Evolutionary conservation across 2,888 invertebrate genomes (phyloP).

Genomic region (Platycheirus albimanus): DNA sequence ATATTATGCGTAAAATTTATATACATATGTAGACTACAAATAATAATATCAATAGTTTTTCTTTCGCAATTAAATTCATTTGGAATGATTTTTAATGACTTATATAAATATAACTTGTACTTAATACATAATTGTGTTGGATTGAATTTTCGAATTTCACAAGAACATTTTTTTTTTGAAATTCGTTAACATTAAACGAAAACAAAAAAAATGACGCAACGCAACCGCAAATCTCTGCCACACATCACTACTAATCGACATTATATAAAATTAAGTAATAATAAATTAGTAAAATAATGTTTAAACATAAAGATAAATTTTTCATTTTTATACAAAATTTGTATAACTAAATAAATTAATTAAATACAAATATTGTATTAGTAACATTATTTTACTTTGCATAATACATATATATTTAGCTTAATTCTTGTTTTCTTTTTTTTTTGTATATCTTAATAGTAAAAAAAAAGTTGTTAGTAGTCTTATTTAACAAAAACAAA

Average conservation of each 20-base stretch:
- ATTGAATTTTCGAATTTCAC: slow-evolving; percentile 51
- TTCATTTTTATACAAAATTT: slow-evolving; percentile 51
- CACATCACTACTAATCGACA: slow-evolving; percentile 67
- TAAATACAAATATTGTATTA: slow-evolving; percentile 28
- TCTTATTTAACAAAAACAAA: slow-evolving; percentile 60
- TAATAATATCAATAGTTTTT: slow-evolving; percentile 14
- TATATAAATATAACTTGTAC: slow-evolving; percentile 55
- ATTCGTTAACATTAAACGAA: slow-evolving; percentile 11
- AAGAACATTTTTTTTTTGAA: slow-evolving; percentile 8
- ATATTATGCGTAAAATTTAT: neutral
- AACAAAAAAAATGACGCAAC: slow-evolving; percentile 50
- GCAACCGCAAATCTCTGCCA: slow-evolving; percentile 73
- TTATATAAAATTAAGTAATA: slow-evolving; percentile 22
- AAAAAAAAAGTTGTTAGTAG: slow-evolving; percentile 58
- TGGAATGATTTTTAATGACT: slow-evolving; percentile 28
- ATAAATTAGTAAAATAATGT: slow-evolving; percentile 32
- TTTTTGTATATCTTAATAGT: slow-evolving; percentile 50
- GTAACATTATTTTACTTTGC: slow-evolving; percentile 65
- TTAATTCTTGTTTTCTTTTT: slow-evolving; percentile 55
- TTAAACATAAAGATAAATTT: slow-evolving; percentile 40
- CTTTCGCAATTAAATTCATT: slow-evolving; percentile 12
- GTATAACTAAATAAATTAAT: slow-evolving; percentile 12
- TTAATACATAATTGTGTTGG: slow-evolving; percentile 67
- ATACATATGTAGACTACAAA: too few relatives aligned
- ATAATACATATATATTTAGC: slow-evolving; percentile 57